These are phyloP conservation scores for Pontoporia blainvillei DNA, from an alignment of 2,113 vertebrate genomes.

Conservation along the genomic window DNA sequence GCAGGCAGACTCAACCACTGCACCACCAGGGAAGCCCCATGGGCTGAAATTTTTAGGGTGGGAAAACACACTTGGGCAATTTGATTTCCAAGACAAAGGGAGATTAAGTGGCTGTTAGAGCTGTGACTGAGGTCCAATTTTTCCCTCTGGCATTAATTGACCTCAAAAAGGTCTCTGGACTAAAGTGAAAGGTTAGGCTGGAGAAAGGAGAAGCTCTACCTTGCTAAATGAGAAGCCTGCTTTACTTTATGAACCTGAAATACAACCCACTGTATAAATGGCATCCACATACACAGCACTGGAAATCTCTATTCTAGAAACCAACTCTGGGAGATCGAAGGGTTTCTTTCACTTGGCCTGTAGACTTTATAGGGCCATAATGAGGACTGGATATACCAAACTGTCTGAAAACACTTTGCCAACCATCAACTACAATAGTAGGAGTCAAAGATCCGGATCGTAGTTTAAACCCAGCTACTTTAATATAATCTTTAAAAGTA, in stretches of 20 bases:
- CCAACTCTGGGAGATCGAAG: neutral
- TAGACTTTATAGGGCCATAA: neutral
- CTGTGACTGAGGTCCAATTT: neutral
- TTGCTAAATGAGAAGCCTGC: neutral
- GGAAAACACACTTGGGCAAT: neutral
- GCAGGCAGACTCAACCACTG: no score
- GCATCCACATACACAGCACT: neutral
- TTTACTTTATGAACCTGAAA: slow-evolving; percentile 6
- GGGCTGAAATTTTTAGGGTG: neutral
- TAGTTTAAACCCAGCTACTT: neutral
- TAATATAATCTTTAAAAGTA: neutral
- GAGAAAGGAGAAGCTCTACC: neutral
- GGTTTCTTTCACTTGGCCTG: neutral
- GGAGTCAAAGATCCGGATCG: neutral
- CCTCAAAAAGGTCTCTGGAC: neutral
- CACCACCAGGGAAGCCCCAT: no score
- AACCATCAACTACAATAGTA: neutral
- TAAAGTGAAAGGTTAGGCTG: neutral
- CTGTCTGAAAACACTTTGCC: neutral
- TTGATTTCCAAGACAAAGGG: slow-evolving; percentile 27
- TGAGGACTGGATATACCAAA: neutral
- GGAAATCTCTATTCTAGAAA: neutral
- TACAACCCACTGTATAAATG: neutral
- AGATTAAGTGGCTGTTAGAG: neutral
- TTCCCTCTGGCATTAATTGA: neutral